A percentile compares a stretch with the other conserved stretches of the same genome.
These are phyloP conservation scores for Drosophila virilis DNA, from an alignment of 1,140 invertebrate species.

Conservation along the genomic window DNA sequence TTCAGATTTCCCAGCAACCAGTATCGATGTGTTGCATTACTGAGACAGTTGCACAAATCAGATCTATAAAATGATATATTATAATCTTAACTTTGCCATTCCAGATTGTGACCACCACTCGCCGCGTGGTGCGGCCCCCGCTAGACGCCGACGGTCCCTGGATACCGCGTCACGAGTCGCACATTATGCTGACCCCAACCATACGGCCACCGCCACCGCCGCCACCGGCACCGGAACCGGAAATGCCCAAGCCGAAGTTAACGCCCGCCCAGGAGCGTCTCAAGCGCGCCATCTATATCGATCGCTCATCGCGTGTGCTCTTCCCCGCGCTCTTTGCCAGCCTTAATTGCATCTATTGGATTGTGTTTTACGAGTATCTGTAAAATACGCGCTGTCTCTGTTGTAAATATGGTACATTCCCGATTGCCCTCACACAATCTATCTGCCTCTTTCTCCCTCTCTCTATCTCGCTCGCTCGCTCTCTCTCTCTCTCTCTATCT, in stretches of 20 bases:
- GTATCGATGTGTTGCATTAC: no score
- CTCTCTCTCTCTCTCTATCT: neutral
- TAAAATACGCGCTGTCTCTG: slow-evolving; percentile 81
- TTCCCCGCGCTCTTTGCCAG: slow-evolving; percentile 94
- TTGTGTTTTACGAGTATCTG: slow-evolving; percentile 93
- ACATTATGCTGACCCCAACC: slow-evolving; percentile 73
- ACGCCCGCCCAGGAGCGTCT: slow-evolving; percentile 88
- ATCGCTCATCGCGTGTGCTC: slow-evolving; percentile 93
- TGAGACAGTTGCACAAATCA: no score
- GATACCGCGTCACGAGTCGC: slow-evolving; percentile 81
- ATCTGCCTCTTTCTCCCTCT: neutral
- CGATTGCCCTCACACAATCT: slow-evolving; percentile 25
- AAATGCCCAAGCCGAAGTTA: slow-evolving; percentile 84
- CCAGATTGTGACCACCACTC: slow-evolving; percentile 69
- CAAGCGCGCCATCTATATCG: slow-evolving; percentile 93
- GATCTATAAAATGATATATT: neutral
- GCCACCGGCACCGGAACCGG: slow-evolving; percentile 85
- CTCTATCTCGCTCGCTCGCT: slow-evolving; percentile 2
- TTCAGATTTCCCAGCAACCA: no score
- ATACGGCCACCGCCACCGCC: slow-evolving; percentile 73
- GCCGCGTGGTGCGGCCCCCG: slow-evolving; percentile 70
- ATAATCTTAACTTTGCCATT: neutral
- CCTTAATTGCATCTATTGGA: slow-evolving; percentile 95
- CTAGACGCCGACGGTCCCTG: slow-evolving; percentile 80
- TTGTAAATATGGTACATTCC: slow-evolving; percentile 59